Conservation (phyloP, 2,888 invertebrate genomes). For the Baronia brevicornis region DNA sequence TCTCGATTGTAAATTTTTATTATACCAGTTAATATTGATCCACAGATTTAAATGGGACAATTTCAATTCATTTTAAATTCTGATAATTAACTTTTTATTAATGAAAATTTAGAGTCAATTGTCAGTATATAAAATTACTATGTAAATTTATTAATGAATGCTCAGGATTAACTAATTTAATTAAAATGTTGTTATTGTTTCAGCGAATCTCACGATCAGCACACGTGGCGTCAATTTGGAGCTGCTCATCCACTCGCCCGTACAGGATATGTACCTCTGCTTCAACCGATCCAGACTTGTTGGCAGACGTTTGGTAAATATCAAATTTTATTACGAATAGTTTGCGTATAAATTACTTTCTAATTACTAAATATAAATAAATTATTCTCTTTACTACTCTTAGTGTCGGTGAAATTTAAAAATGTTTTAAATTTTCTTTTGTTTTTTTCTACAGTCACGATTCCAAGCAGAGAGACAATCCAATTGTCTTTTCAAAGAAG, state of each 20-base stretch:
- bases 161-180: conserved; percentile 7
- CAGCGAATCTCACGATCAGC: conserved; percentile 81
- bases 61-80: conserved; percentile 29
- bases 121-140: conserved; percentile 7
- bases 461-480: conserved; percentile 75
- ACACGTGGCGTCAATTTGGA: conserved; percentile 76
- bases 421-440: conserved; percentile 6
- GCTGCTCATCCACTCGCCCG: conserved; percentile 81
- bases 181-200: conserved; percentile 45
- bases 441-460: conserved; percentile 53
- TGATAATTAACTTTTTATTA: conserved; percentile 13
- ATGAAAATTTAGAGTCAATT: conserved; percentile 9
- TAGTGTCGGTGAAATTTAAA: neutral
- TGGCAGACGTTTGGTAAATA: conserved; percentile 78
- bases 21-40: no score
- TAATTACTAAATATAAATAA: neutral
- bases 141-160: no score
- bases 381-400: neutral
- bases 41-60: no score
- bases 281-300: conserved; percentile 84
- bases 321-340: neutral
- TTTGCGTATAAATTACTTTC: no score
- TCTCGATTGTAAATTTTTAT: no score
- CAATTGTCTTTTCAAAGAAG: conserved; percentile 79
- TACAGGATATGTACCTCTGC: conserved; percentile 84